Evolutionary conservation across 2,797 vertebrate genomes (phyloP).

Genomic region (Diplodus puntazzo): DNA sequence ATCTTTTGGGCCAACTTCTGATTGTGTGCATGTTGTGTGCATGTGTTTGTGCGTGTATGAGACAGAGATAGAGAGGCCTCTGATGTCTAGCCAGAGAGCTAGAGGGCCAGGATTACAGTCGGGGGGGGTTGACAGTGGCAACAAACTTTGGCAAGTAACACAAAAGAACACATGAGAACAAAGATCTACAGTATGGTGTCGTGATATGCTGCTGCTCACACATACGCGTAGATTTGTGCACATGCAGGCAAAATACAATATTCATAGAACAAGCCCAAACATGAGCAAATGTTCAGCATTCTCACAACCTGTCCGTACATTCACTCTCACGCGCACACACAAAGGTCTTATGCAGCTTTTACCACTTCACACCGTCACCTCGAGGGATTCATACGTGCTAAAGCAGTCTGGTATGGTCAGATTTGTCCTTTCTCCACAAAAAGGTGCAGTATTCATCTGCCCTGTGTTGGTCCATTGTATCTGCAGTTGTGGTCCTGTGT

Average conservation of each 20-base stretch:
- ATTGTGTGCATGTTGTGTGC: constrained; percentile 33
- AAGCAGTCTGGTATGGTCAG: constrained; percentile 40
- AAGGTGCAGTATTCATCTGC: constrained; percentile 9
- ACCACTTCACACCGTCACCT: constrained; percentile 45
- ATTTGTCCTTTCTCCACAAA: constrained; percentile 39
- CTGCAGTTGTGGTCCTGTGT: constrained; percentile 46
- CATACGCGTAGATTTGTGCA: neutral
- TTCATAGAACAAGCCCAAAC: constrained; percentile 14
- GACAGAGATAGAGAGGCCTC: constrained; percentile 42
- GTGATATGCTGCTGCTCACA: constrained; percentile 15
- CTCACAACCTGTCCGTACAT: neutral
- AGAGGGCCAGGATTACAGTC: constrained; percentile 55
- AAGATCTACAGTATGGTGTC: constrained; percentile 27
- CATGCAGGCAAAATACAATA: neutral
- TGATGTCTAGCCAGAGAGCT: constrained; percentile 72
- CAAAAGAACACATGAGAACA: constrained; percentile 26
- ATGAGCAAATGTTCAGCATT: constrained; percentile 8
- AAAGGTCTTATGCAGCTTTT: constrained; percentile 46
- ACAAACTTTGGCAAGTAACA: constrained; percentile 54
- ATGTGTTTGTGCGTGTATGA: constrained; percentile 13
- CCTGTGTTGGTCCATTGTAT: constrained; percentile 39
- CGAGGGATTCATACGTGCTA: constrained; percentile 39
- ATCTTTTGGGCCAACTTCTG: constrained; percentile 67
- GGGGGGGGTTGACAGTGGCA: constrained; percentile 29
- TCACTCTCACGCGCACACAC: neutral